Evolutionary conservation across 2,888 invertebrate genomes (phyloP), one percentile per base, ranked within the genome.

Genomic region (Troilus luridus): DNA sequence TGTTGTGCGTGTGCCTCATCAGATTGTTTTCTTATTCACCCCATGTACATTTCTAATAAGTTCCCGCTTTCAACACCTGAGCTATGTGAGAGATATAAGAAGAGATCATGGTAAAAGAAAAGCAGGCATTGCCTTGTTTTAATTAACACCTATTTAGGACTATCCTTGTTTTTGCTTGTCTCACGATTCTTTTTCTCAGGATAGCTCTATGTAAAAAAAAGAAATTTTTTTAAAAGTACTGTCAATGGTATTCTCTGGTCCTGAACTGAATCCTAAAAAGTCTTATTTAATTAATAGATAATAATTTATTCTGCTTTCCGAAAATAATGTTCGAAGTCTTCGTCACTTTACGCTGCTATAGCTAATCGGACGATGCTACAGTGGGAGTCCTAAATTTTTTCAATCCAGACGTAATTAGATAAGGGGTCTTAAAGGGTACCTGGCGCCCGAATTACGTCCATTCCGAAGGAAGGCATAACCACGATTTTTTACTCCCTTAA

Each of bases 111-210:
- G n/a, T 64, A 0, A n/a, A 64, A 64, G 64, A 64, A 64, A 64
- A n/a, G 64, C 64, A 14, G 14, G 12, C 0, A 67, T 27, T 67
- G 14, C 67, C 19, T 27, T 24, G 24, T 24, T 19, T 81, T 81
- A 81, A 81, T 81, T 81, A 81, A 81, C 81, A 81, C 81, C 81
- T 81, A 54, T 54, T 81, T 54, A 56, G 81, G 81, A 81, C 14
- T 21, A 54, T 81, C 54, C 81, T 21, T 21, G 21, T 81, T 81
- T 81, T 81, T 54, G 5, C 24, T 67, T 12, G 12, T 0, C 67
- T 67, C 7, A 81, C 41, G 21, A 81, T 54, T 41, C 21, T 81
- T 81, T 54, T 56, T 54, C 81, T 81, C 3, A 24, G 11, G 6
- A 8, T 10, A 9, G 64, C n/a, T 0, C n/a, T 10, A 5, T 11